Evolutionary conservation across 1,140 invertebrate genomes (phyloP), one percentile per base, ranked within the genome.

Genomic region (Bombus superbus): DNA sequence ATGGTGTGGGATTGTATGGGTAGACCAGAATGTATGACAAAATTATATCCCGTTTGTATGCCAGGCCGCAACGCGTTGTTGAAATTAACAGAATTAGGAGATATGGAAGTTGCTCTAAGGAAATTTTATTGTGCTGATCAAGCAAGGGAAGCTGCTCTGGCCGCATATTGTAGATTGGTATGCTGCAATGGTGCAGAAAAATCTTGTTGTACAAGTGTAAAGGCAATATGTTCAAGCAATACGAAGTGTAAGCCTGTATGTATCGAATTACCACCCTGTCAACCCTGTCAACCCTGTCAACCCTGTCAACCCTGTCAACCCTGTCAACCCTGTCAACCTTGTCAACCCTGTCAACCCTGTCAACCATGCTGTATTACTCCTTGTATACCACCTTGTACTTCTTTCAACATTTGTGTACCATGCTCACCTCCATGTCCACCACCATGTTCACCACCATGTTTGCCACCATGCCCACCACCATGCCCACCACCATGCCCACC

Each of bases 1-100:
- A 96, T 96, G 38, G 95, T 97, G 40, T 96, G 95, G 62, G 96
- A 97, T 81, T 97, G 97, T 89, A 96, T 96, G 85, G 97, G 97
- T 42, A 94, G 96, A 72, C 97, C 97, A 0, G 95, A 96, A 40
- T 97, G 97, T 89, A 94, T 97, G 91, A 96, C 96, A 28, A 95
- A 96, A 88, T 96, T 97, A 3, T 96, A 96, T 81, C 97, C 97
- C 1, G 94, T 96, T 38, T 98, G 97, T 91, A 94, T 95, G 28
- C 97, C 97, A 1, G 96, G 96, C 77, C 95, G 95, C 82, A 81
- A 74, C 5, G 93, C 94, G 18, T 76, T 95, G 10, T 72, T 94
- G 35, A 94, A 94, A 76, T 57, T 95, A 6, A 94, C 94, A 0
- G 94, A 95, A 71, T 89, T 94, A 32, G 93, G 93, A 18, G 92